Evolutionary conservation across 2,888 invertebrate species (phyloP).

Genomic region (Chaitophorus viminalis): DNA sequence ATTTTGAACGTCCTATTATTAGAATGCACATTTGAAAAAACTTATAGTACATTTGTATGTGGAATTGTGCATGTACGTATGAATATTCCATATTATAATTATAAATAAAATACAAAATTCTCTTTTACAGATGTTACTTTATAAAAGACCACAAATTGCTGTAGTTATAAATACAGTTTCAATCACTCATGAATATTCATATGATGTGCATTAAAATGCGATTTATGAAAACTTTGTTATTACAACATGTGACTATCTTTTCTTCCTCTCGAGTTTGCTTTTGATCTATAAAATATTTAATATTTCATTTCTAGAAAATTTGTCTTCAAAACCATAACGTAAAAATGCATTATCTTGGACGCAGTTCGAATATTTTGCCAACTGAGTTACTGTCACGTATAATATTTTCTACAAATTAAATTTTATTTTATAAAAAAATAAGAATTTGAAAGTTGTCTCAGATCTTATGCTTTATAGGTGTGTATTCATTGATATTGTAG

Average conservation of each 20-base stretch:
- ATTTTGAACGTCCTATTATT: too few relatives aligned
- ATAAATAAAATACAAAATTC: too few relatives aligned
- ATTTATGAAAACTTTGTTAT: not conserved
- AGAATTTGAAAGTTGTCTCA: too few relatives aligned
- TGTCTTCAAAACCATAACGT: not conserved
- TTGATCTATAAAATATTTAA: not conserved
- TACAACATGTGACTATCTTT: not conserved
- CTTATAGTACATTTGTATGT: too few relatives aligned
- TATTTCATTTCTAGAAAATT: constrained; percentile 21
- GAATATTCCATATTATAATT: too few relatives aligned
- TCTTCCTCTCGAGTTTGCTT: not conserved
- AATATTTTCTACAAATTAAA: not conserved
- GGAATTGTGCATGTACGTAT: too few relatives aligned
- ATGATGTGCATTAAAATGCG: not conserved
- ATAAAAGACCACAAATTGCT: not conserved
- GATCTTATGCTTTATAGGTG: too few relatives aligned
- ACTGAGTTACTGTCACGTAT: not conserved
- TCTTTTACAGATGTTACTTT: not conserved
- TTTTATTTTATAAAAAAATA: too few relatives aligned
- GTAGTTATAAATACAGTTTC: not conserved
- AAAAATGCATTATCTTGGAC: not conserved
- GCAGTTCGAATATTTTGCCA: not conserved
- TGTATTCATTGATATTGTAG: too few relatives aligned
- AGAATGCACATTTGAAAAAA: too few relatives aligned
- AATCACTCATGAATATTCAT: constrained; percentile 11